phyloP scores from a whole-genome alignment of 2,888 invertebrate genomes.

The Dilophus febrilis region DNA sequence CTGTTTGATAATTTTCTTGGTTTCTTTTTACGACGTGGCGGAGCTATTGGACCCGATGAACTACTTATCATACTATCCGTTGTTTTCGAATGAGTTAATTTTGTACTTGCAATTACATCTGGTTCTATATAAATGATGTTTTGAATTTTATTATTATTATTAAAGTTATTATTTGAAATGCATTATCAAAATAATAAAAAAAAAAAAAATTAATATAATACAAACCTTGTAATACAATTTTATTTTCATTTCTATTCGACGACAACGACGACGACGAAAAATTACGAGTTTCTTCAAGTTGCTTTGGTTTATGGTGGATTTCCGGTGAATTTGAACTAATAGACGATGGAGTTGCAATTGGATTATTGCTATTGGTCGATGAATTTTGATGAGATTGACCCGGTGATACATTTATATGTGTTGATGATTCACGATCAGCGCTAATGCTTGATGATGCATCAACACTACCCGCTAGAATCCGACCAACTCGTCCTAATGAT shows the following conservation, averaged over 20 bases:
- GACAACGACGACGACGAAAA: background rate
- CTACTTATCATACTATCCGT: slow-evolving; percentile 25
- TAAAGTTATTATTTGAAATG: background rate
- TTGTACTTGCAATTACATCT: slow-evolving; percentile 86
- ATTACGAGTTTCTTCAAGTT: slow-evolving; percentile 1
- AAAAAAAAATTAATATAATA: background rate
- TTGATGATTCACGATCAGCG: slow-evolving; percentile 1
- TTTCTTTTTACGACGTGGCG: slow-evolving; percentile 63
- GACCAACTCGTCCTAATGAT: slow-evolving; percentile 66
- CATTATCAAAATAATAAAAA: background rate
- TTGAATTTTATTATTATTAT: background rate
- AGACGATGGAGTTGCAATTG: background rate
- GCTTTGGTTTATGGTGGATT: background rate
- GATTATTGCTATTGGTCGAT: slow-evolving; percentile 8
- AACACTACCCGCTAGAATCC: slow-evolving; percentile 54
- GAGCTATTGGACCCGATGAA: slow-evolving; percentile 45
- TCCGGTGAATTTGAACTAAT: background rate
- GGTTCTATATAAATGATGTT: too few species aligned
- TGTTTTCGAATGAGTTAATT: slow-evolving; percentile 36
- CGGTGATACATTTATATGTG: background rate
- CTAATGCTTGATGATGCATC: slow-evolving; percentile 32
- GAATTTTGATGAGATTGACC: background rate
- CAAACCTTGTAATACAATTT: slow-evolving; percentile 1
- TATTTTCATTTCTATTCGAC: slow-evolving; percentile 1
- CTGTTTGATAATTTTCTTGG: slow-evolving; percentile 25